These are phyloP conservation scores for Tetrapedia diversipes DNA, from an alignment of 2,888 invertebrate species.

Conservation along the genomic window DNA sequence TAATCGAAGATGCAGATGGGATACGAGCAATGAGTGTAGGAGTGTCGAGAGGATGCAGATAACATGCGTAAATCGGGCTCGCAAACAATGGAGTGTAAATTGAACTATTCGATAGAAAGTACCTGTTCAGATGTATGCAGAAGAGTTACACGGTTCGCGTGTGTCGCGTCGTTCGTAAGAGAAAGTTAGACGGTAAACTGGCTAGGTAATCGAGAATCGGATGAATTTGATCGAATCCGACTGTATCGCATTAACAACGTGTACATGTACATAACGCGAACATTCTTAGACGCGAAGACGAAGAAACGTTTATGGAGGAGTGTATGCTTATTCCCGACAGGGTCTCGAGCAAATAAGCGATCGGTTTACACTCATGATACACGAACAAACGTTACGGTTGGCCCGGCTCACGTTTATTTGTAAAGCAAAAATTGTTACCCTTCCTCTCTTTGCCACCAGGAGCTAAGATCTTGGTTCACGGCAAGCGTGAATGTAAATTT, in stretches of 20 bases:
- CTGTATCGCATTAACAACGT: background rate
- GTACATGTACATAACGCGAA: slow-evolving; percentile 15
- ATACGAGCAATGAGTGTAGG: background rate
- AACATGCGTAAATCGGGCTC: background rate
- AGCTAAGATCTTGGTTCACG: background rate
- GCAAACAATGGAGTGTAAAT: slow-evolving; percentile 28
- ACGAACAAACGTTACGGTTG: slow-evolving; percentile 11
- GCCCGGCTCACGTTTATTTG: slow-evolving; percentile 50
- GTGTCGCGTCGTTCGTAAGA: slow-evolving; percentile 4
- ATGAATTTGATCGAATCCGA: background rate
- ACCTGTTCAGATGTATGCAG: background rate
- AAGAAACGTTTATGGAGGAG: slow-evolving; percentile 11
- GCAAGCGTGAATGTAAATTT: background rate
- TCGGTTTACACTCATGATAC: slow-evolving; percentile 21
- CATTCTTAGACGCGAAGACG: background rate
- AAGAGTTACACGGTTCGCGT: slow-evolving; percentile 1
- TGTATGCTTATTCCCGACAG: slow-evolving; percentile 49
- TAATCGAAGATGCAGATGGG: background rate
- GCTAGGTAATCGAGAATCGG: background rate
- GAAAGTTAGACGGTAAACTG: background rate
- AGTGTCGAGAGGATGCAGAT: background rate
- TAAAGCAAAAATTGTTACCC: slow-evolving; percentile 43
- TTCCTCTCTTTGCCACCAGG: background rate
- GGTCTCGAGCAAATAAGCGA: slow-evolving; percentile 59
- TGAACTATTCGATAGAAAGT: slow-evolving; percentile 14